Base-by-base conservation (phyloP, 35 echinoderm and acorn worm species). In the Chiridota heheva region DNA sequence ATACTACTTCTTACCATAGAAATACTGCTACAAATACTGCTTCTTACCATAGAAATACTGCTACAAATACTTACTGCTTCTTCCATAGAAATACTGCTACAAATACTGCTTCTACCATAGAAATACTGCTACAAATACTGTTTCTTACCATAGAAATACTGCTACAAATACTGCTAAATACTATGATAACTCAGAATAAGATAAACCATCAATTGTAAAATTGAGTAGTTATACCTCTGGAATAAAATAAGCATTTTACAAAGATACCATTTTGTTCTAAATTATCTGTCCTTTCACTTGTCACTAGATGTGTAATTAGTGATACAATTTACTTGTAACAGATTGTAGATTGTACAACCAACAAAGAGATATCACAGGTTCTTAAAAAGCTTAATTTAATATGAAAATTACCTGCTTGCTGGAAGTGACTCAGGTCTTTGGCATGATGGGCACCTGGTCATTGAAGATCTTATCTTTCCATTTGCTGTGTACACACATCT, bases 351-450 rank as follows among this genome's bases (percentile, higher is more conserved):
- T 51, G 20, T 10, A 51, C 46, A 7, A 10, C 56, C 2, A 58
- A 24, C 20, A 58, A 18, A 58, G 56, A 4, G 56, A 58, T 58
- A n/a, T n/a, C n/a, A n/a, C n/a, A n/a, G n/a, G n/a, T n/a, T n/a
- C n/a, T n/a, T n/a, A n/a, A n/a, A n/a, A n/a, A n/a, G n/a, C n/a
- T n/a, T n/a, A n/a, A n/a, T n/a, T n/a, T n/a, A n/a, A 28, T 24
- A 16, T 58, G 56, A 18, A 5, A 2, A 18, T 4, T 6, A 74
- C 70, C 70, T 47, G 47, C 36, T 74, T 7, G 15, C 0, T 56
- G 70, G 70, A 5, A 74, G 44, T 25, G 70, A 44, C 31, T 74
- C 36, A 51, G 47, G 43, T 47, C 47, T 32, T 74, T 74, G 70
- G 44, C 70, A 74, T 51, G 44, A 51, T 25, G 70, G 70, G 22